phyloP scores from a whole-genome alignment of 2,113 vertebrate genomes.

The Diglossa brunneiventris region DNA sequence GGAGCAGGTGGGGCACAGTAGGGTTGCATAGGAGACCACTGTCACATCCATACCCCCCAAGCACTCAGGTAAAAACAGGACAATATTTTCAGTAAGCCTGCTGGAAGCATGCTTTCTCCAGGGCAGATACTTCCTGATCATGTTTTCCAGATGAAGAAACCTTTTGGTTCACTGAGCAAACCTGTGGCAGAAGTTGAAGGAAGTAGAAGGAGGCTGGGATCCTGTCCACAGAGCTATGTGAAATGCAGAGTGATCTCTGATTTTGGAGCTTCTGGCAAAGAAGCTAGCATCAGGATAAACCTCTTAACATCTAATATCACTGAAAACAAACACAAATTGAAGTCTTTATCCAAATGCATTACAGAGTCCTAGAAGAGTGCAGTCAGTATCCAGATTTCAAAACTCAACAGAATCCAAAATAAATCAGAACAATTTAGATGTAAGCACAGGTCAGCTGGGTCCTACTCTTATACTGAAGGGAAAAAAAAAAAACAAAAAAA shows the following conservation, averaged over 20 bases:
- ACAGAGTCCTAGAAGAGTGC: not conserved
- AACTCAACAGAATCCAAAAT: not conserved
- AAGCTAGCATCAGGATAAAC: conserved; percentile 15
- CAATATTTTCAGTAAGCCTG: not conserved
- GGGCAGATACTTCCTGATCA: not conserved
- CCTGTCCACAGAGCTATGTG: not conserved
- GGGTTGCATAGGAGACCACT: not conserved
- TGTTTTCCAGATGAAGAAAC: not conserved
- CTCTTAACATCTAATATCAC: not conserved
- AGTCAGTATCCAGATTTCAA: not conserved
- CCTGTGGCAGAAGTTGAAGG: not conserved
- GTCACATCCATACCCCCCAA: not conserved
- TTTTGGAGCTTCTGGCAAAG: conserved; percentile 13
- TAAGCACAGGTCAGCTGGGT: not conserved
- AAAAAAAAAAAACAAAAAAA: too few relatives aligned
- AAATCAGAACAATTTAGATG: not conserved
- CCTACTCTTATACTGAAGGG: not conserved
- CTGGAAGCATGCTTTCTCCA: not conserved
- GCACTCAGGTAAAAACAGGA: not conserved
- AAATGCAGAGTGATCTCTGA: not conserved
- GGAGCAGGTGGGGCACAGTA: not conserved
- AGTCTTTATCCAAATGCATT: not conserved
- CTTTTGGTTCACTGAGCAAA: not conserved
- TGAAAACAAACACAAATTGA: not conserved
- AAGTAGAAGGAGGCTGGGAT: not conserved